phyloP scores from a whole-genome alignment of 1,140 invertebrate species.

The Kradibia gibbosae region DNA sequence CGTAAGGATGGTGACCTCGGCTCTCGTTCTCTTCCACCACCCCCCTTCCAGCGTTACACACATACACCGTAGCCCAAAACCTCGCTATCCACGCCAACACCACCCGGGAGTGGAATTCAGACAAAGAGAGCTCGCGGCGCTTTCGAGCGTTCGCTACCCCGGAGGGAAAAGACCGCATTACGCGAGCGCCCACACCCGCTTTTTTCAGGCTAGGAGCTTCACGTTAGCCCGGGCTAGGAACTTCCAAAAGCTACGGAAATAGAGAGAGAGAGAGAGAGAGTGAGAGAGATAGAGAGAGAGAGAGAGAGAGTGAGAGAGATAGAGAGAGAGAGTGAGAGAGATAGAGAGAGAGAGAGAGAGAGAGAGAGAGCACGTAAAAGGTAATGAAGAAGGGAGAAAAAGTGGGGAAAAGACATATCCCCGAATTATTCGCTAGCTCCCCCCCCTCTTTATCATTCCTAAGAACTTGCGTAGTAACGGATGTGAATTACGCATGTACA shows the following conservation, averaged over 20 bases:
- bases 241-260: slow-evolving; percentile 31
- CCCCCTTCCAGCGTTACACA: too few species aligned
- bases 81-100: too few species aligned
- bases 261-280: slow-evolving; percentile 4
- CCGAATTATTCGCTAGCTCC: too few species aligned
- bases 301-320: slow-evolving; percentile 18
- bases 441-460: background rate
- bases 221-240: background rate
- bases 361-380: slow-evolving; percentile 21
- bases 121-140: slow-evolving; percentile 48
- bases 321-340: too few species aligned
- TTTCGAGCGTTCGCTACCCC: slow-evolving; percentile 10
- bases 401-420: background rate
- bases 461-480: slow-evolving; percentile 69
- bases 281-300: slow-evolving; percentile 1
- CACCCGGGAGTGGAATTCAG: slow-evolving; percentile 36
- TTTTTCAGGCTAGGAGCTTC: slow-evolving; percentile 39
- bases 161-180: slow-evolving; percentile 43
- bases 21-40: background rate
- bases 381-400: slow-evolving; percentile 22
- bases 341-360: slow-evolving; percentile 18
- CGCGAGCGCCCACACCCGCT: slow-evolving; percentile 1
- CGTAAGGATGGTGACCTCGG: slow-evolving; percentile 36
- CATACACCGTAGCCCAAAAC: too few species aligned
- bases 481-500: slow-evolving; percentile 73